phyloP scores from a whole-genome alignment of 2,888 invertebrate genomes.

The Epinotia bilunana region DNA sequence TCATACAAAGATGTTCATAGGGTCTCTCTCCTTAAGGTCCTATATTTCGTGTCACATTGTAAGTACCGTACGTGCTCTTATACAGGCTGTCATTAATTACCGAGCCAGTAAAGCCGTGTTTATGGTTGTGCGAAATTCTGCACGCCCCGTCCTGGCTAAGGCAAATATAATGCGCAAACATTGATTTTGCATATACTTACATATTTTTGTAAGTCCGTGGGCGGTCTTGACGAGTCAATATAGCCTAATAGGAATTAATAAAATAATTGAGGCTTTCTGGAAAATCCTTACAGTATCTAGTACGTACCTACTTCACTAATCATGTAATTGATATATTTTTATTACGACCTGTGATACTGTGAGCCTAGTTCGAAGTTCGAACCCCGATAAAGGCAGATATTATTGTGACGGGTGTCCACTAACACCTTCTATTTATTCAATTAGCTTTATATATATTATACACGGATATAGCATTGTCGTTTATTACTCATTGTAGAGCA shows the following conservation, averaged over 20 bases:
- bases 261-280: background rate
- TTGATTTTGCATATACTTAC: constrained; percentile 35
- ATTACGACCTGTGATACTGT: background rate
- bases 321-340: background rate
- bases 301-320: background rate
- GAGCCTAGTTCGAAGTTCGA: background rate
- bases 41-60: background rate
- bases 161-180: constrained; percentile 31
- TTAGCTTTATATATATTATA: too few relatives aligned
- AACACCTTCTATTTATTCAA: too few relatives aligned
- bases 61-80: constrained; percentile 32
- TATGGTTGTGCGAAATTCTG: constrained; percentile 43
- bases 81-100: constrained; percentile 44
- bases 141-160: constrained; percentile 21
- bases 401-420: too few relatives aligned
- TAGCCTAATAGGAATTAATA: constrained; percentile 19
- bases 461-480: background rate
- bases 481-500: background rate
- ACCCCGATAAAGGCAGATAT: too few relatives aligned
- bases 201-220: constrained; percentile 31
- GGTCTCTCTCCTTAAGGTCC: background rate
- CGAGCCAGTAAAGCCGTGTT: constrained; percentile 27
- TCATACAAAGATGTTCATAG: background rate
- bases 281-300: background rate
- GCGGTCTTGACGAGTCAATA: constrained; percentile 29